A percentile compares a stretch with the other conserved stretches of the same genome.
phyloP scores from a whole-genome alignment of 2,888 invertebrate species.

The Microctonus aethiopoides region DNA sequence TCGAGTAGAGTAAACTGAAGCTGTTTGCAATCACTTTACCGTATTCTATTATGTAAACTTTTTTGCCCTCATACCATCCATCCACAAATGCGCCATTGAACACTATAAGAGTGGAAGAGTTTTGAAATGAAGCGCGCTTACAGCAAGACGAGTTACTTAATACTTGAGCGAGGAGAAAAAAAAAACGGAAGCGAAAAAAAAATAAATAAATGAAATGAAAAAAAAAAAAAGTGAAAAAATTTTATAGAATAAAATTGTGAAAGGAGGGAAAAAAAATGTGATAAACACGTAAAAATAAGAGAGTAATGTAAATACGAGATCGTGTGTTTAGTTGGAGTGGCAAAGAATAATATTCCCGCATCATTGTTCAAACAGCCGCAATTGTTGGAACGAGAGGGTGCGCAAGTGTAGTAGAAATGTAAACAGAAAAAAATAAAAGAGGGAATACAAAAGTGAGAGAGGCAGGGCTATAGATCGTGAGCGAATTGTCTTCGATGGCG shows the following conservation, averaged over 20 bases:
- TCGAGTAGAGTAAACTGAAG: not conserved
- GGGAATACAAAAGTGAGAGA: not conserved
- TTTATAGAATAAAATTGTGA: not conserved
- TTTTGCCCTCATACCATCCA: not conserved
- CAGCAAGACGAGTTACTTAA: not conserved
- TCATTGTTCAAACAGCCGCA: constrained; percentile 45
- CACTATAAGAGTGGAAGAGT: not conserved
- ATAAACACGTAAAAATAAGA: constrained; percentile 2
- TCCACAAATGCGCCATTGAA: not conserved
- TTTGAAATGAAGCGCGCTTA: not conserved
- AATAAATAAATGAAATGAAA: not conserved
- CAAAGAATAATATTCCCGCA: constrained; percentile 48
- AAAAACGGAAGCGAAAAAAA: not conserved
- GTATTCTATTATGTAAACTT: constrained; percentile 17
- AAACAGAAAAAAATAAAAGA: not conserved
- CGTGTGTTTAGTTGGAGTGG: constrained; percentile 12
- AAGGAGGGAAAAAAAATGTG: not conserved
- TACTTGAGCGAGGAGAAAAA: not conserved
- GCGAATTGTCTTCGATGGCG: not conserved
- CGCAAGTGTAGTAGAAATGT: not conserved
- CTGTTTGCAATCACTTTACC: constrained; percentile 25
- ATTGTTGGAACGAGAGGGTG: constrained; percentile 16
- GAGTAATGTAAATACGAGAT: not conserved
- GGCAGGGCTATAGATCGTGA: not conserved
- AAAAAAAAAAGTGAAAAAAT: not conserved